These are phyloP conservation scores for Euura saliciscinereae DNA, from an alignment of 1,140 invertebrate species.

Conservation along the genomic window DNA sequence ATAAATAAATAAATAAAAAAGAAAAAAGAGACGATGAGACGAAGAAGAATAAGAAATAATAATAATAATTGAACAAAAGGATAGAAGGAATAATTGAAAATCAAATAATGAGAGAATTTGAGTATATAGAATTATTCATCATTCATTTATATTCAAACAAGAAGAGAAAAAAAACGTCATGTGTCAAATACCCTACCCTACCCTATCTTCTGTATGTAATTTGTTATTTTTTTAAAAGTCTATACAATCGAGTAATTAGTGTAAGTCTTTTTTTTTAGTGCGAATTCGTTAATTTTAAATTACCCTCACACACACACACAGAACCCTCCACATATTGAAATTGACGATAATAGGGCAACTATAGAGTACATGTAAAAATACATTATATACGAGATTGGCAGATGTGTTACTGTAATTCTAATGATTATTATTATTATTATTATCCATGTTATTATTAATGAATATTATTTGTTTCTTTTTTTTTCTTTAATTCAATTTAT, in stretches of 20 bases:
- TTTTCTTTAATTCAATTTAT: background rate
- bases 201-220: conserved; percentile 50
- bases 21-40: conserved; percentile 11
- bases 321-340: background rate
- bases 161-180: conserved; percentile 17
- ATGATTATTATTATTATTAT: background rate
- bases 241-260: conserved; percentile 52
- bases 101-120: background rate
- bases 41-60: conserved; percentile 17
- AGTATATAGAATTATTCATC: conserved; percentile 14
- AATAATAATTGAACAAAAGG: conserved; percentile 9
- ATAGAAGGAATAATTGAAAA: background rate
- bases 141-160: conserved; percentile 26
- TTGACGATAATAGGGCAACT: background rate
- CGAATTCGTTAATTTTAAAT: conserved; percentile 23
- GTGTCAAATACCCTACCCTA: conserved; percentile 32
- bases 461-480: background rate
- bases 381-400: conserved; percentile 11
- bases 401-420: background rate
- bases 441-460: background rate
- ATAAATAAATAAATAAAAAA: conserved; percentile 39
- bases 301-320: background rate
- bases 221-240: conserved; percentile 63
- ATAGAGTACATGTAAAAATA: too few species aligned
- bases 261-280: conserved; percentile 35